Conservation (phyloP, 2,888 invertebrate genomes). For the Morpho helenor region DNA sequence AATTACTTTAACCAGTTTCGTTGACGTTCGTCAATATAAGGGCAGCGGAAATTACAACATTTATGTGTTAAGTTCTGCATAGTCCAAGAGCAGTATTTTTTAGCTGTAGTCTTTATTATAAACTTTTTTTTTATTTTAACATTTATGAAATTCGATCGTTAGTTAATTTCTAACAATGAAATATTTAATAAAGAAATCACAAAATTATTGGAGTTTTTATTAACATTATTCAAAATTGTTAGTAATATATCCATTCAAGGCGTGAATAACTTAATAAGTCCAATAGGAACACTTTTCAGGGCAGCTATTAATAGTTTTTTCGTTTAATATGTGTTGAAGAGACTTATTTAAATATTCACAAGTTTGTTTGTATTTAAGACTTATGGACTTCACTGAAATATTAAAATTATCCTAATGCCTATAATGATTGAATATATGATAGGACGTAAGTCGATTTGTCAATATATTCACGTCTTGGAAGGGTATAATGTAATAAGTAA, state of each 20-base stretch:
- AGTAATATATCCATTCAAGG: neutral
- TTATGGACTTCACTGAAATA: no score
- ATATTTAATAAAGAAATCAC: constrained; percentile 78
- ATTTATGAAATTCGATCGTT: constrained; percentile 75
- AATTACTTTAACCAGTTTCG: constrained; percentile 59
- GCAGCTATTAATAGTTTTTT: no score
- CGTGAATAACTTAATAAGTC: no score
- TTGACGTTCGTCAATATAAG: constrained; percentile 56
- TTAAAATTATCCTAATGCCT: no score
- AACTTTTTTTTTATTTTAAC: constrained; percentile 69
- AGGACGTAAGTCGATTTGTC: no score
- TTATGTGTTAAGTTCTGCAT: constrained; percentile 61
- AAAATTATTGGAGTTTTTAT: constrained; percentile 59
- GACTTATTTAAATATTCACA: no score
- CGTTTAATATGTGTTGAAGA: no score
- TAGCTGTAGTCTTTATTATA: constrained; percentile 69
- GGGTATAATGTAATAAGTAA: no score
- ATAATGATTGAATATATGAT: no score
- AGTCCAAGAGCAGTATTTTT: constrained; percentile 78
- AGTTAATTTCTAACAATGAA: constrained; percentile 79
- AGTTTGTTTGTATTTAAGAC: no score
- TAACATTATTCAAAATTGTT: constrained; percentile 14
- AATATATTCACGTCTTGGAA: no score
- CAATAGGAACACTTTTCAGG: no score
- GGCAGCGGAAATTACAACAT: constrained; percentile 62